Conservation (phyloP, 2,797 vertebrate genomes). For the Hydrophis major region DNA sequence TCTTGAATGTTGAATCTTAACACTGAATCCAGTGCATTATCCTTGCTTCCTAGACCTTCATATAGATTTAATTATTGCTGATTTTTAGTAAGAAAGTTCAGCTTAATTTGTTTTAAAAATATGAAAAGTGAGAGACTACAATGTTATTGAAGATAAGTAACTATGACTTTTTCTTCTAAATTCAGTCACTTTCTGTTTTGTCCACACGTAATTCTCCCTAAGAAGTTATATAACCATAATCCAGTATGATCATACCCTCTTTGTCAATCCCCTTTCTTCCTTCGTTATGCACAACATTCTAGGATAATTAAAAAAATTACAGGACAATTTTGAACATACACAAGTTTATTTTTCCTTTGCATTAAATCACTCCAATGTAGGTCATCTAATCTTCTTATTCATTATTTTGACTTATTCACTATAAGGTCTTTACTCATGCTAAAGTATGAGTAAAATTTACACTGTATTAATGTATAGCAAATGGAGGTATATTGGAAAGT, state of each 20-base stretch:
- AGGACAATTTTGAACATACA: background rate
- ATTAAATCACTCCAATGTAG: background rate
- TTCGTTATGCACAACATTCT: background rate
- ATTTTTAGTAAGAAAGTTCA: background rate
- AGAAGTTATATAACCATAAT: background rate
- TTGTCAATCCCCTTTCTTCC: background rate
- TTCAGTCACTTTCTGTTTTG: background rate
- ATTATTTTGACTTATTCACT: background rate
- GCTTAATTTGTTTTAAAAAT: background rate
- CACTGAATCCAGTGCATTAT: background rate
- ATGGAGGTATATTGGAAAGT: background rate
- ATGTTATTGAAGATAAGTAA: background rate
- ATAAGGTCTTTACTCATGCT: background rate
- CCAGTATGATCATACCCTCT: background rate
- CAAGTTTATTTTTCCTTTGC: background rate
- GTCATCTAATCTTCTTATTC: background rate
- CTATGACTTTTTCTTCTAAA: background rate
- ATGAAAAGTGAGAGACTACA: background rate
- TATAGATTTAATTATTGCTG: background rate
- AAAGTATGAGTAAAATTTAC: background rate
- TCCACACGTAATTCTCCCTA: background rate
- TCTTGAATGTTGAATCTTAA: background rate
- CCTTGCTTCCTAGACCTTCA: background rate
- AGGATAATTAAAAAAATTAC: background rate
- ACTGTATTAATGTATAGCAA: background rate